Percentiles rank a stretch among this genome's conserved stretches.
These are phyloP conservation scores for Cyphomyrus plagiostoma DNA, from an alignment of 2,113 vertebrate species.

Conservation along the genomic window DNA sequence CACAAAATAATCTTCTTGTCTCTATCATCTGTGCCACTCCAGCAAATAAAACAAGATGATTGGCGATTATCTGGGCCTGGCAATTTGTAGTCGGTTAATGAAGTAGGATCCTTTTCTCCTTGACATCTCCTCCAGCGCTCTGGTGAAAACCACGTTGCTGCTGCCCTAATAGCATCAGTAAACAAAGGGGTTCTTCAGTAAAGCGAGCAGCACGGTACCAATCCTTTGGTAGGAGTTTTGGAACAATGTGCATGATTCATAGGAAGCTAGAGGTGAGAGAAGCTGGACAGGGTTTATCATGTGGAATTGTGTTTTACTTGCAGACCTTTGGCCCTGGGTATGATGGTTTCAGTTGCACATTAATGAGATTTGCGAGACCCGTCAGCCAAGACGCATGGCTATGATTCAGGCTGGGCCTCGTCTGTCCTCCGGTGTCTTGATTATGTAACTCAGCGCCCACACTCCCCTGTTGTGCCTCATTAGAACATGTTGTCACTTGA, in stretches of 20 bases:
- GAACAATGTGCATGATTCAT: background rate
- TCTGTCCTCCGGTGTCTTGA: background rate
- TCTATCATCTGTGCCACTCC: background rate
- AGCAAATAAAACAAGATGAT: background rate
- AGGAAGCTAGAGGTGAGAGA: background rate
- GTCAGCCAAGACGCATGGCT: background rate
- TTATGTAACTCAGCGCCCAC: slow-evolving; percentile 8
- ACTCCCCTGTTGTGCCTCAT: slow-evolving; percentile 2
- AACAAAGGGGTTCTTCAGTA: background rate
- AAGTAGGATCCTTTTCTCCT: background rate
- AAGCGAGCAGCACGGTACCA: background rate
- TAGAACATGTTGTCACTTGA: slow-evolving; percentile 9
- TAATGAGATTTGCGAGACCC: background rate
- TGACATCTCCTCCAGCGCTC: background rate
- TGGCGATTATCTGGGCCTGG: background rate
- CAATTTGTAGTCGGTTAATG: background rate
- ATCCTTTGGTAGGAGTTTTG: background rate
- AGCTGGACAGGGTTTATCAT: background rate
- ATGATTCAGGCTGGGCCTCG: background rate
- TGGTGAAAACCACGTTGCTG: background rate
- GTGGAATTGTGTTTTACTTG: background rate
- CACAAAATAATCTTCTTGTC: background rate
- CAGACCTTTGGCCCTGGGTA: background rate
- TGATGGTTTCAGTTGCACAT: background rate
- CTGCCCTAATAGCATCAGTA: background rate